These are phyloP conservation scores for Bombus sibiricus DNA, from an alignment of 1,140 invertebrate species.

Conservation along the genomic window DNA sequence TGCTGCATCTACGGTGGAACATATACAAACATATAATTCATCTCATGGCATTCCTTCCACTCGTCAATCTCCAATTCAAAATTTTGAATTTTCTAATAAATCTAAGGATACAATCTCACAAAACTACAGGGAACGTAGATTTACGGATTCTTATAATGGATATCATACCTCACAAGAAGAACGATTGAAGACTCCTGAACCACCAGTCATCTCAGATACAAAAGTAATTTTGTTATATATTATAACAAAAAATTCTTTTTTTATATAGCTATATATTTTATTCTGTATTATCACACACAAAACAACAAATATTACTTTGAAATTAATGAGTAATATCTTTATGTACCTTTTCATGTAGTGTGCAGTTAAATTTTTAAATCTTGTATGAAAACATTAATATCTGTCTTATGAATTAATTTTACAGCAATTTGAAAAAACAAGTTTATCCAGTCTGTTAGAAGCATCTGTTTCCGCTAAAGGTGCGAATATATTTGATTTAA, in stretches of 20 bases:
- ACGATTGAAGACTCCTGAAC: slow-evolving; percentile 80
- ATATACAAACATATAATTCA: slow-evolving; percentile 41
- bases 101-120: slow-evolving; percentile 14
- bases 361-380: slow-evolving; percentile 20
- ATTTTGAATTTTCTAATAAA: slow-evolving; percentile 48
- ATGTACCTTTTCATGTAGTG: slow-evolving; percentile 16
- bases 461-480: slow-evolving; percentile 82
- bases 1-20: slow-evolving; percentile 61
- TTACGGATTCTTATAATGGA: slow-evolving; percentile 60
- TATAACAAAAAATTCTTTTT: slow-evolving; percentile 39
- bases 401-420: slow-evolving; percentile 65
- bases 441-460: slow-evolving; percentile 82
- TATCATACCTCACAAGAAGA: slow-evolving; percentile 65
- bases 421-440: slow-evolving; percentile 81
- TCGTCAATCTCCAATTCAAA: slow-evolving; percentile 25
- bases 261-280: not conserved
- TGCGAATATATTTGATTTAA: slow-evolving; percentile 66
- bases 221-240: slow-evolving; percentile 77
- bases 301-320: slow-evolving; percentile 15
- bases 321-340: slow-evolving; percentile 30
- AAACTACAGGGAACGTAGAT: slow-evolving; percentile 55
- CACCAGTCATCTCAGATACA: slow-evolving; percentile 79
- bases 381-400: slow-evolving; percentile 43
- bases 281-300: not conserved
- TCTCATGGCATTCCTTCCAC: slow-evolving; percentile 22